Evolutionary conservation across 2,888 invertebrate species (phyloP).

Genomic region (Megaustenia siamemsis): DNA sequence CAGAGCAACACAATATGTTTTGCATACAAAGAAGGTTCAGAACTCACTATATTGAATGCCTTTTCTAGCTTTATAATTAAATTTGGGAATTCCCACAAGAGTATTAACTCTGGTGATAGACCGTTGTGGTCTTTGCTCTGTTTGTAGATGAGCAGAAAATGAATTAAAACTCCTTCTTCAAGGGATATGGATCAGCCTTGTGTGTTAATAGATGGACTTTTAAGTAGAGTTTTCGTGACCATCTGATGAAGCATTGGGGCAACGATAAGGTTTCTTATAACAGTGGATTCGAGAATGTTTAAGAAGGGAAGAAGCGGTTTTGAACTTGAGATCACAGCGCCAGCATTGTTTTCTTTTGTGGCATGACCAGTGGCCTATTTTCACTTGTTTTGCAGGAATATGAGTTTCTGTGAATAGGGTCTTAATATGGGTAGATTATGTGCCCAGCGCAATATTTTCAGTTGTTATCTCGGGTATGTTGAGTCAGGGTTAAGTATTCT

Average conservation of each 20-base stretch:
- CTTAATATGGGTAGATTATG: too few species aligned
- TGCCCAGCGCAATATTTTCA: too few species aligned
- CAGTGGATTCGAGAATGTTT: constrained; percentile 30
- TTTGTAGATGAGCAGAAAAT: not conserved
- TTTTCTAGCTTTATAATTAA: too few species aligned
- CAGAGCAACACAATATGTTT: too few species aligned
- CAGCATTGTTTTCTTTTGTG: constrained; percentile 37
- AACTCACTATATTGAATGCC: too few species aligned
- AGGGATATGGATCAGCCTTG: not conserved
- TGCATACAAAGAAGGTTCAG: too few species aligned
- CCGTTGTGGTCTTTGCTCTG: constrained; percentile 15
- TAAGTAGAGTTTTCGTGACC: constrained; percentile 14
- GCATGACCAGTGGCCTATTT: constrained; percentile 35
- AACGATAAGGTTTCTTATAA: constrained; percentile 36
- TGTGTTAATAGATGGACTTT: constrained; percentile 8
- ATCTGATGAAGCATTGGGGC: constrained; percentile 34
- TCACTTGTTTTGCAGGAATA: not conserved
- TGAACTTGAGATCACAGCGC: constrained; percentile 39
- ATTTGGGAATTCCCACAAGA: constrained; percentile 42
- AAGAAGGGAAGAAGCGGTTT: not conserved
- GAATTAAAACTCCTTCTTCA: too few species aligned
- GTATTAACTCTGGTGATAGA: constrained; percentile 35
- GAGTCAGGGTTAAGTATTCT: not conserved
- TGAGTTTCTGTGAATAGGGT: too few species aligned
- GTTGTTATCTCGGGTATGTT: not conserved